Percentiles rank a stretch among this genome's conserved stretches.
phyloP scores from a whole-genome alignment of 2,888 invertebrate genomes.

The Caenorhabditis sp. region DNA sequence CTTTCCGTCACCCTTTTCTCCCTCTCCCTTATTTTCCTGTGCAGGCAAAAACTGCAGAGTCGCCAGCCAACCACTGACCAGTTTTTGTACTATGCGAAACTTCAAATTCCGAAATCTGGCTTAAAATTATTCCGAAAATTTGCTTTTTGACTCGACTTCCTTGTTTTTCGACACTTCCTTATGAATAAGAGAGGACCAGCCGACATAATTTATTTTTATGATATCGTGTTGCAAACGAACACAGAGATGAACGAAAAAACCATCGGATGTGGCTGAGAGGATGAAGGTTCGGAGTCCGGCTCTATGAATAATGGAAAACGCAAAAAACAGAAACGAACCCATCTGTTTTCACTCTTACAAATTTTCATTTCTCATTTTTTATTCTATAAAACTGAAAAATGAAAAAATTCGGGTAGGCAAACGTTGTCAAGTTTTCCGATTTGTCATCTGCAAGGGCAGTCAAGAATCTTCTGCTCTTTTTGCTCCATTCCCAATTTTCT shows the following conservation, averaged over 20 bases:
- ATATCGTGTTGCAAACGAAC: slow-evolving; percentile 24
- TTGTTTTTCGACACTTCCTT: slow-evolving; percentile 3
- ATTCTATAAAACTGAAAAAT: too few relatives aligned
- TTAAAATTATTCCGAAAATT: background rate
- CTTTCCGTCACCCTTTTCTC: too few relatives aligned
- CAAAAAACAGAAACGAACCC: background rate
- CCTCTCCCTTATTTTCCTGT: background rate
- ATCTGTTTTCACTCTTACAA: background rate
- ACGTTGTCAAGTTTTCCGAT: background rate
- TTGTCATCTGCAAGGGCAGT: too few relatives aligned
- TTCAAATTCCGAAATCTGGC: background rate
- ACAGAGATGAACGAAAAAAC: slow-evolving; percentile 4
- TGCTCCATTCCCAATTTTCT: background rate
- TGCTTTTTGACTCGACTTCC: slow-evolving; percentile 1
- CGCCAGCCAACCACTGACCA: background rate
- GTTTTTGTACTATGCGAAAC: background rate
- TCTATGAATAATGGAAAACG: slow-evolving; percentile 22
- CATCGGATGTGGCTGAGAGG: background rate
- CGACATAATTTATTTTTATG: slow-evolving; percentile 18
- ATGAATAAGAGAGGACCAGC: background rate
- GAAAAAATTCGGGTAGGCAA: too few relatives aligned
- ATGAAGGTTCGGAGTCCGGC: background rate
- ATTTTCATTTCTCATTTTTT: background rate
- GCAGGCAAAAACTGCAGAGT: background rate
- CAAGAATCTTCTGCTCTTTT: background rate